Percentiles rank a stretch among this genome's conserved stretches.
phyloP scores from a whole-genome alignment of 2,113 vertebrate species.

The Sebastes schlegelii region DNA sequence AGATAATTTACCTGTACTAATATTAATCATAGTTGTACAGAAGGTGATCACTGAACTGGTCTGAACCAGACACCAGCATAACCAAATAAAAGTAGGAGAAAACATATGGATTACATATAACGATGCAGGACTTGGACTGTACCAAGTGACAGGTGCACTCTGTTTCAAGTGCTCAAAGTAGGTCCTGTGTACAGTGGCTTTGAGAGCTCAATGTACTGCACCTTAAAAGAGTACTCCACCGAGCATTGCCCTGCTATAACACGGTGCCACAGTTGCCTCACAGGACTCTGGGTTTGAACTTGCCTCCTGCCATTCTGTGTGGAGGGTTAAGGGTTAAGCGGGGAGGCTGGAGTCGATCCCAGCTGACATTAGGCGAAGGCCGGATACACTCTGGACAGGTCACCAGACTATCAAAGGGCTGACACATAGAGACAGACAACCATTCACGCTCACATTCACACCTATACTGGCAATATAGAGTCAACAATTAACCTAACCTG shows the following conservation, averaged over 20 bases:
- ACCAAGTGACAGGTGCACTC: neutral
- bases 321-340: neutral
- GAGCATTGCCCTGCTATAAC: neutral
- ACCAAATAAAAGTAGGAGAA: neutral
- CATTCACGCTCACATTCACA: too few relatives aligned
- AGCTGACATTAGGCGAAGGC: too few relatives aligned
- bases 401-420: too few relatives aligned
- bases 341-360: too few relatives aligned
- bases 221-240: neutral
- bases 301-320: neutral
- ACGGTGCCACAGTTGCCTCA: neutral
- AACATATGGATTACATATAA: neutral
- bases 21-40: neutral
- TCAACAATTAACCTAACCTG: too few relatives aligned
- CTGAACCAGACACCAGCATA: neutral
- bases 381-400: too few relatives aligned
- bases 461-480: too few relatives aligned
- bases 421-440: too few relatives aligned
- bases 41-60: neutral
- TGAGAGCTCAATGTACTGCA: neutral
- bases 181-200: neutral
- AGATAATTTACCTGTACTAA: neutral
- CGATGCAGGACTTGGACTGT: neutral
- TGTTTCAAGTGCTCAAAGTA: neutral
- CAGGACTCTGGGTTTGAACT: neutral